These are phyloP conservation scores for Perognathus longimembris DNA, from an alignment of 2,113 vertebrate species.

Conservation along the genomic window DNA sequence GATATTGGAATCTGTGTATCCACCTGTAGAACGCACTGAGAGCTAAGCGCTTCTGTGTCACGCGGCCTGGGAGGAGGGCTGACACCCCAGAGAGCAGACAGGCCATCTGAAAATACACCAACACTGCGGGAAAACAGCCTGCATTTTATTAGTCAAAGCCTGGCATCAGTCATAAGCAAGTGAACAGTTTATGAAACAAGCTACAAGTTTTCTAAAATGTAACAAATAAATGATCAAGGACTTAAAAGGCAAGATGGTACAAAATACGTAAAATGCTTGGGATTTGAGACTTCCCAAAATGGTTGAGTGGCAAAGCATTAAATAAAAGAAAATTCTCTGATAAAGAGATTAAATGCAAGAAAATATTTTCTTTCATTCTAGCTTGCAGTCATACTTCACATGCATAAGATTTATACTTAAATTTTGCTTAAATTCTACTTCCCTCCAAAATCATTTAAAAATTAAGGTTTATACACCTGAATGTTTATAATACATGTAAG, in stretches of 20 bases:
- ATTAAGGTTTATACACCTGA: slow-evolving; percentile 43
- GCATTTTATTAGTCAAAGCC: not conserved
- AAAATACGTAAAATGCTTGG: slow-evolving; percentile 48
- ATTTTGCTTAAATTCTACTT: not conserved
- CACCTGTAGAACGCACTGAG: not conserved
- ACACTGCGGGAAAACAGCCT: slow-evolving; percentile 16
- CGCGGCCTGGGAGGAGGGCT: no score
- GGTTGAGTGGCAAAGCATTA: slow-evolving; percentile 23
- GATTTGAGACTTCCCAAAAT: slow-evolving; percentile 47
- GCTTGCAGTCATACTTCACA: not conserved
- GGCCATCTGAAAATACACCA: not conserved
- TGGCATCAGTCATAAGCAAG: not conserved
- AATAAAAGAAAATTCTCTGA: slow-evolving; percentile 45
- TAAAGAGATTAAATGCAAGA: slow-evolving; percentile 29
- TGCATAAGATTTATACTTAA: not conserved
- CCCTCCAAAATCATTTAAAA: slow-evolving; percentile 36
- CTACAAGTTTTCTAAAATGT: slow-evolving; percentile 24
- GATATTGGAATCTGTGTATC: not conserved
- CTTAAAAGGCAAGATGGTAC: not conserved
- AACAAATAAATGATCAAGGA: slow-evolving; percentile 25
- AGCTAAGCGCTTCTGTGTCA: slow-evolving; percentile 9
- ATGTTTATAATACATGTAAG: slow-evolving; percentile 50
- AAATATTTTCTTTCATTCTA: not conserved
- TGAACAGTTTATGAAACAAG: slow-evolving; percentile 30
- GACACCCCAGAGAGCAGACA: not conserved